Conservation (phyloP, 2,113 vertebrate genomes). For the Mugil cephalus region DNA sequence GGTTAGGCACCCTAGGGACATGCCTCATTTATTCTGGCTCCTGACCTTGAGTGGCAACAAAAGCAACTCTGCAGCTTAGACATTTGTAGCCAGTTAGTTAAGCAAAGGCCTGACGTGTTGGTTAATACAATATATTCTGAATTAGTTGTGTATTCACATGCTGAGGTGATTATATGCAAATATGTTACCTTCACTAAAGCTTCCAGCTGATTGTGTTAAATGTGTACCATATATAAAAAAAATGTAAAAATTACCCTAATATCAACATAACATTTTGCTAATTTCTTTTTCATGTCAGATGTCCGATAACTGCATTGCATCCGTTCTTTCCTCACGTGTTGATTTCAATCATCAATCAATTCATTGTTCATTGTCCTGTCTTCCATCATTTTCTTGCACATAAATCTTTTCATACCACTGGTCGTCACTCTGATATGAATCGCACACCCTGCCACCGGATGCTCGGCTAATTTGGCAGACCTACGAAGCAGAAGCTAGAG, state of each 20-base stretch:
- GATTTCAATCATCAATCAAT: slow-evolving; percentile 53
- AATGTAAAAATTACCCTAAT: slow-evolving; percentile 17
- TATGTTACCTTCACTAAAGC: not conserved
- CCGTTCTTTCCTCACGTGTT: slow-evolving; percentile 20
- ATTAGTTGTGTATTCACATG: not conserved
- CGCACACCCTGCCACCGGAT: slow-evolving; percentile 33
- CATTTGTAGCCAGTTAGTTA: slow-evolving; percentile 55
- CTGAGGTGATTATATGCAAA: not conserved
- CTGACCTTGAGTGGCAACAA: slow-evolving; percentile 69
- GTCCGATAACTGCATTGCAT: slow-evolving; percentile 14
- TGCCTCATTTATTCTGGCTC: slow-evolving; percentile 69
- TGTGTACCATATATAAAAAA: slow-evolving; percentile 22
- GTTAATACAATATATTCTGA: not conserved
- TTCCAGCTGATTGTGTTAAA: slow-evolving; percentile 14
- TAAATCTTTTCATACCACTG: slow-evolving; percentile 39
- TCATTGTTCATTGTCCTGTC: slow-evolving; percentile 37
- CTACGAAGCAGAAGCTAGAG: slow-evolving; percentile 24
- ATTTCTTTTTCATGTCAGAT: slow-evolving; percentile 42
- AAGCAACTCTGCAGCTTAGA: slow-evolving; percentile 40
- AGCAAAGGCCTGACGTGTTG: slow-evolving; percentile 31
- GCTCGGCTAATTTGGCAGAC: slow-evolving; percentile 52
- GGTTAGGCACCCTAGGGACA: slow-evolving; percentile 57
- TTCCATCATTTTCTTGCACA: slow-evolving; percentile 33
- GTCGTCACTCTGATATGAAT: slow-evolving; percentile 39
- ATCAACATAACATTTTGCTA: slow-evolving; percentile 43